Percentiles rank a stretch among this genome's conserved stretches.
Conservation (phyloP, 2,888 invertebrate genomes). For the Carcina quercana region DNA sequence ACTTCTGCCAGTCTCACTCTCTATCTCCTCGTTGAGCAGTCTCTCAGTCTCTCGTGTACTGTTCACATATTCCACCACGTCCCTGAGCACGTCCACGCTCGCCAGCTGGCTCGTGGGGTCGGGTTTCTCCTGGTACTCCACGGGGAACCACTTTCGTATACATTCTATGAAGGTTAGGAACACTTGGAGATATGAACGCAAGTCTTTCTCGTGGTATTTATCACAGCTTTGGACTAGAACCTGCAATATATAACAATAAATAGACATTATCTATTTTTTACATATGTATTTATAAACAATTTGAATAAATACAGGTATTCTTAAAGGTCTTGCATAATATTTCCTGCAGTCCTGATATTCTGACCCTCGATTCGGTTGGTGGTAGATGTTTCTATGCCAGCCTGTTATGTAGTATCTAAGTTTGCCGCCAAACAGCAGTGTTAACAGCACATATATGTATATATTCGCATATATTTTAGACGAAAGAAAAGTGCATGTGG, state of each 20-base stretch:
- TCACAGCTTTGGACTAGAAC: conserved; percentile 76
- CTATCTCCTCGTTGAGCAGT: conserved; percentile 44
- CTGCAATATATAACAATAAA: conserved; percentile 47
- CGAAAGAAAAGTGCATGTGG: too few relatives aligned
- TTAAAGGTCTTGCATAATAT: too few relatives aligned
- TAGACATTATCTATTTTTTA: too few relatives aligned
- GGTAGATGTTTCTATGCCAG: too few relatives aligned
- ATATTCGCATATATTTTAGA: too few relatives aligned
- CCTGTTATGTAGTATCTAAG: too few relatives aligned
- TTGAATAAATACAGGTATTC: too few relatives aligned
- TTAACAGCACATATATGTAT: too few relatives aligned
- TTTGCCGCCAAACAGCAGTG: too few relatives aligned
- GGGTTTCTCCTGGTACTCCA: conserved; percentile 1
- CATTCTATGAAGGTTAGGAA: conserved; percentile 80
- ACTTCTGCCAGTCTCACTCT: conserved; percentile 43
- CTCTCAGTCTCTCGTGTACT: conserved; percentile 44
- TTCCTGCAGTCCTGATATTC: too few relatives aligned
- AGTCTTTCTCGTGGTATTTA: conserved; percentile 72
- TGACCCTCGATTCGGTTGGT: too few relatives aligned
- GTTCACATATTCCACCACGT: conserved; percentile 49
- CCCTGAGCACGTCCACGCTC: conserved; percentile 38
- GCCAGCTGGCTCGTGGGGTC: background rate
- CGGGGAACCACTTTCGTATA: conserved; percentile 72
- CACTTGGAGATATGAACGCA: conserved; percentile 78
- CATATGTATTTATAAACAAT: too few relatives aligned